These are phyloP conservation scores for Rhagophthalmus giganteus DNA, from an alignment of 2,888 invertebrate genomes.

Conservation along the genomic window DNA sequence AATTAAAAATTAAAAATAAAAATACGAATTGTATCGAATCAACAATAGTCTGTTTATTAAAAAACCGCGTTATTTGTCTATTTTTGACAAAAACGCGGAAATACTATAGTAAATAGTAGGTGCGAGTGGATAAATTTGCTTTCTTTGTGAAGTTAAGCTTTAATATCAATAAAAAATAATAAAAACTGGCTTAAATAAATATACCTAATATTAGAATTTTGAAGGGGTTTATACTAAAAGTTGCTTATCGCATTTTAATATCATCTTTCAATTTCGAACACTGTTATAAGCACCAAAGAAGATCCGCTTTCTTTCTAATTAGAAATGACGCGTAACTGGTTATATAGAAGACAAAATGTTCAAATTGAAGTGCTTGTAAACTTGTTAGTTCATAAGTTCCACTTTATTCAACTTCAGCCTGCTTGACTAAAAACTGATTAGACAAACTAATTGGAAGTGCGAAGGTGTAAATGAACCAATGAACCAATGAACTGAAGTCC, in stretches of 20 bases:
- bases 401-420: conserved; percentile 2
- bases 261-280: conserved; percentile 3
- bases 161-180: too few species aligned
- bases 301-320: conserved; percentile 13
- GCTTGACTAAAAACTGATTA: conserved; percentile 13
- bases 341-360: conserved; percentile 2
- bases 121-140: too few species aligned
- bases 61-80: too few species aligned
- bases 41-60: too few species aligned
- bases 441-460: conserved; percentile 3
- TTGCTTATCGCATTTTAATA: conserved; percentile 7
- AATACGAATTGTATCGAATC: too few species aligned
- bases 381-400: conserved; percentile 9
- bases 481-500: conserved; percentile 19
- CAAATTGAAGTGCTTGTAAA: conserved; percentile 7
- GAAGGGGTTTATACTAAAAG: too few species aligned
- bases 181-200: too few species aligned
- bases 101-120: too few species aligned
- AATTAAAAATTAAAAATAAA: too few species aligned
- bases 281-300: conserved; percentile 3
- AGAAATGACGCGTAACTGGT: conserved; percentile 14
- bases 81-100: too few species aligned
- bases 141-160: too few species aligned
- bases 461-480: conserved; percentile 22
- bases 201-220: too few species aligned